Evolutionary conservation across 2,797 vertebrate genomes (phyloP).

Genomic region (Rhincodon typus): DNA sequence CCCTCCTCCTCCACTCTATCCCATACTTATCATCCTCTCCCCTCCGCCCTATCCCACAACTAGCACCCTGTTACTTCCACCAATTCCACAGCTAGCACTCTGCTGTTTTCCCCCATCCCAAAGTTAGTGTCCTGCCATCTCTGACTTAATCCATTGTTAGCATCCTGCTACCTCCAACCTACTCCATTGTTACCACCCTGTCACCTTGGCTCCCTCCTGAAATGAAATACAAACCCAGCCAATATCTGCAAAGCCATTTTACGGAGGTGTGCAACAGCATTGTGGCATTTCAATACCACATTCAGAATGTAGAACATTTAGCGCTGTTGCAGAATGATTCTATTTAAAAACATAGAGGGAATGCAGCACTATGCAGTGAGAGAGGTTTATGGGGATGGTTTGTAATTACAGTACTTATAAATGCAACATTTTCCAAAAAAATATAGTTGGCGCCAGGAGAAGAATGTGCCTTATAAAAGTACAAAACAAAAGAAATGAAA

Average conservation of each 20-base stretch:
- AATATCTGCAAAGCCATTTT: background rate
- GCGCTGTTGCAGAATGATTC: background rate
- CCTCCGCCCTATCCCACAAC: background rate
- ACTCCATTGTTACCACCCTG: background rate
- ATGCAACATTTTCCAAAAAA: background rate
- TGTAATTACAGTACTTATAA: background rate
- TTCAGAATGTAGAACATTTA: background rate
- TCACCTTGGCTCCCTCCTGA: background rate
- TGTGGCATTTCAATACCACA: background rate
- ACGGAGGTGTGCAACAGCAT: background rate
- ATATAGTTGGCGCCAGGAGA: background rate
- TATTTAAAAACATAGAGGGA: background rate
- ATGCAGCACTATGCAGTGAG: background rate
- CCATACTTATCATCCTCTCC: background rate
- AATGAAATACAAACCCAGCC: background rate
- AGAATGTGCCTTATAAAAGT: background rate
- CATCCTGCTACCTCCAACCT: background rate
- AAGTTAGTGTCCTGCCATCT: background rate
- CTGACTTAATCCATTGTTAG: background rate
- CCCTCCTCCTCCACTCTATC: background rate
- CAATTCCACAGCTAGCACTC: background rate
- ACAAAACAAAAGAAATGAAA: too few species aligned
- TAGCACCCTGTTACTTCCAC: background rate
- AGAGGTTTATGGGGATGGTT: background rate
- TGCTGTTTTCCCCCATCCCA: background rate